phyloP scores from a whole-genome alignment of 2,888 invertebrate species.

The Abscondita cerata region DNA sequence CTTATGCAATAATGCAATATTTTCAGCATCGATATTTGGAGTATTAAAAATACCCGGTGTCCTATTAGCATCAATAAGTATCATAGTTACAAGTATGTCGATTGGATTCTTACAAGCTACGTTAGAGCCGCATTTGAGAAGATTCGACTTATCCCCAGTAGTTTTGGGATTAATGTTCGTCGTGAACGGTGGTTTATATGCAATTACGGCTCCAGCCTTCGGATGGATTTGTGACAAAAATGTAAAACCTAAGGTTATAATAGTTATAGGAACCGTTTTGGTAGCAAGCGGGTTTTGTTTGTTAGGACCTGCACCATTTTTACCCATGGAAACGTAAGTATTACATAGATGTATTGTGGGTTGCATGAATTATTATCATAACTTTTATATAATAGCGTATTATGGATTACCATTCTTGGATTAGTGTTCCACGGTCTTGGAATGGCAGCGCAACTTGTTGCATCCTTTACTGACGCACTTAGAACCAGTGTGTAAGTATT shows the following conservation, averaged over 20 bases:
- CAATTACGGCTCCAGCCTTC: conserved; percentile 78
- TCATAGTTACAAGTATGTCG: conserved; percentile 79
- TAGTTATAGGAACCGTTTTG: conserved; percentile 70
- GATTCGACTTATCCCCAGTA: conserved; percentile 74
- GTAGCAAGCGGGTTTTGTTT: conserved; percentile 74
- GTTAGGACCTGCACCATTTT: conserved; percentile 82
- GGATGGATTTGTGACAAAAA: conserved; percentile 80
- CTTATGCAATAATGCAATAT: not conserved
- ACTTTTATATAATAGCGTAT: conserved; percentile 57
- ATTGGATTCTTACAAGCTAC: conserved; percentile 91
- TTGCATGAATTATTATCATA: not conserved
- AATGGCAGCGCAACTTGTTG: conserved; percentile 83
- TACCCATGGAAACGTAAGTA: conserved; percentile 68
- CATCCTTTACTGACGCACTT: conserved; percentile 85
- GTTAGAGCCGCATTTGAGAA: conserved; percentile 83
- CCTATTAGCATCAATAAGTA: conserved; percentile 71
- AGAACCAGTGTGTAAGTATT: conserved; percentile 78
- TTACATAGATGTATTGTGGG: not conserved
- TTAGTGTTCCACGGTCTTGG: conserved; percentile 83
- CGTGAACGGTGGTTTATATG: conserved; percentile 83
- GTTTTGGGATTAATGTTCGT: conserved; percentile 82
- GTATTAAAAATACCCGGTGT: conserved; percentile 78
- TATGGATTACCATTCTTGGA: conserved; percentile 74
- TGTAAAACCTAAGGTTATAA: conserved; percentile 71
- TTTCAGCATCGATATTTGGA: conserved; percentile 69